Evolutionary conservation across 2,888 invertebrate genomes (phyloP).

Genomic region (Nomada ferruginata): DNA sequence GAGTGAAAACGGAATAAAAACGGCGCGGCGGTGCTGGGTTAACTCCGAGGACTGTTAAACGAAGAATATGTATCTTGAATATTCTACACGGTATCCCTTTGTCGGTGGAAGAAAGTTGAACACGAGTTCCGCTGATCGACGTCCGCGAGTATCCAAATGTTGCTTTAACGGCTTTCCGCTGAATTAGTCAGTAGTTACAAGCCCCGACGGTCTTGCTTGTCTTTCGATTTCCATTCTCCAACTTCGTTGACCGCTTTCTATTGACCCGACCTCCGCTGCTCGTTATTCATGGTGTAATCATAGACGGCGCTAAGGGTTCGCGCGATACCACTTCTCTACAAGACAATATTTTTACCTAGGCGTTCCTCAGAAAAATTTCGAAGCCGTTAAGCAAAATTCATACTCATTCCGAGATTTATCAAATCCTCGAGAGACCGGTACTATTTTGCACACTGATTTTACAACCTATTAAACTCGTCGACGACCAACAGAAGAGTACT

Average conservation of each 20-base stretch:
- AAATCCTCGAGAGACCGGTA: slow-evolving; percentile 28
- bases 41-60: neutral
- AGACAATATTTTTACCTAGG: slow-evolving; percentile 7
- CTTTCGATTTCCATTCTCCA: slow-evolving; percentile 58
- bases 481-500: slow-evolving; percentile 63
- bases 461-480: slow-evolving; percentile 74
- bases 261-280: slow-evolving; percentile 36
- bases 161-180: slow-evolving; percentile 39
- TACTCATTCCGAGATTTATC: no score
- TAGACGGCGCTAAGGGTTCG: slow-evolving; percentile 1
- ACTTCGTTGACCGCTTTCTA: slow-evolving; percentile 31
- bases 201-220: slow-evolving; percentile 51
- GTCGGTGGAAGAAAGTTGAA: slow-evolving; percentile 15
- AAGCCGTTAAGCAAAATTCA: neutral
- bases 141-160: slow-evolving; percentile 36
- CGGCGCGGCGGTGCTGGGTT: neutral
- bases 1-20: slow-evolving; percentile 15
- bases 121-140: slow-evolving; percentile 28
- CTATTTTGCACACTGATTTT: slow-evolving; percentile 74
- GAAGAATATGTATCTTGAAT: slow-evolving; percentile 22
- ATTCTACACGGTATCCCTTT: neutral
- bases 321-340: slow-evolving; percentile 1
- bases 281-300: slow-evolving; percentile 22
- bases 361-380: slow-evolving; percentile 3
- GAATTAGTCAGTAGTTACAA: slow-evolving; percentile 40